These are phyloP conservation scores for Crocallis elinguaria DNA, from an alignment of 2,888 invertebrate genomes.

Conservation along the genomic window DNA sequence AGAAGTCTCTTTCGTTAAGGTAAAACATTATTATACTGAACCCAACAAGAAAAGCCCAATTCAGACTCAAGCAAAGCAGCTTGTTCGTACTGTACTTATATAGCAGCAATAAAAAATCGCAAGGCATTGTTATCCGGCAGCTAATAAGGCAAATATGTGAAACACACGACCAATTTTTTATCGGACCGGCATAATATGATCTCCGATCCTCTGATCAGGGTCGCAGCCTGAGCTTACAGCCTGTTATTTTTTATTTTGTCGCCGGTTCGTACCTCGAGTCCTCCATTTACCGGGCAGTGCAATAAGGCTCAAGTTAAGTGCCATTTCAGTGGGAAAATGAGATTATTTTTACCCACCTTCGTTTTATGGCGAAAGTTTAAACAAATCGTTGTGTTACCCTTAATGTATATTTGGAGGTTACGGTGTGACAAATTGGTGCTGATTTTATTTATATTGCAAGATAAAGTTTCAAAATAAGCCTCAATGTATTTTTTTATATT, in stretches of 20 bases:
- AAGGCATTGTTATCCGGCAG: background rate
- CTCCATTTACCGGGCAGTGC: constrained; percentile 55
- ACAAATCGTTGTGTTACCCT: constrained; percentile 14
- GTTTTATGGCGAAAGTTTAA: constrained; percentile 28
- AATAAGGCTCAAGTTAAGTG: constrained; percentile 51
- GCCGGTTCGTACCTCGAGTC: constrained; percentile 50
- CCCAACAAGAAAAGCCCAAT: no score
- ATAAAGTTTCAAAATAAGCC: background rate
- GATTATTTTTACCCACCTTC: constrained; percentile 34
- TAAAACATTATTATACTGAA: no score
- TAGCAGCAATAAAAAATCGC: background rate
- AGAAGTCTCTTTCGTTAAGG: no score
- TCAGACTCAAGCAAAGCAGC: no score
- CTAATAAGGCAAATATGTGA: background rate
- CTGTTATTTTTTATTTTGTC: constrained; percentile 76
- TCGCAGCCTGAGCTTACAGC: constrained; percentile 47
- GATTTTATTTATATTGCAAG: background rate
- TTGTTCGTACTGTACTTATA: no score
- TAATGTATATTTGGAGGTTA: constrained; percentile 6
- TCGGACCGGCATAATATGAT: constrained; percentile 6
- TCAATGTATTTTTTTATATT: no score
- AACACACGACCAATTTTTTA: constrained; percentile 4
- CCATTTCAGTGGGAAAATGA: constrained; percentile 39
- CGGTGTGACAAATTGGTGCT: background rate
- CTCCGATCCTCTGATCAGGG: constrained; percentile 16